Percentiles rank a stretch among this genome's conserved stretches.
These are phyloP conservation scores for Pherbina coryleti DNA, from an alignment of 2,888 invertebrate genomes.

Conservation along the genomic window DNA sequence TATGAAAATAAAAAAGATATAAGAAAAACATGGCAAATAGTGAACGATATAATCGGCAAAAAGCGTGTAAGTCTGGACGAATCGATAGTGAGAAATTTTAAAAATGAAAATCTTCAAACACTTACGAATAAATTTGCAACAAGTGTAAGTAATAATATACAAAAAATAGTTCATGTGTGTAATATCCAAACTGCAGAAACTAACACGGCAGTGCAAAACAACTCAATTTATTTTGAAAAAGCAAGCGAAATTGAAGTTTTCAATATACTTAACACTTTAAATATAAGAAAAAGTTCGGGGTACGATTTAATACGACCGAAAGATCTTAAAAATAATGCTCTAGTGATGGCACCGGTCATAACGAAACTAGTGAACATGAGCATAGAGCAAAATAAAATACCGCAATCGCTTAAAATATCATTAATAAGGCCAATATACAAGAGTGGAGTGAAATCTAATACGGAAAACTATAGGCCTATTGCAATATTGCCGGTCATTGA, in stretches of 20 bases:
- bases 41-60: too few relatives aligned
- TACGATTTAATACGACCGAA: constrained; percentile 2
- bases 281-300: constrained; percentile 6
- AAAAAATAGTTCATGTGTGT: not conserved
- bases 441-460: not conserved
- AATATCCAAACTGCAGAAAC: not conserved
- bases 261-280: constrained; percentile 8
- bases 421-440: constrained; percentile 27
- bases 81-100: too few relatives aligned
- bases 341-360: constrained; percentile 17
- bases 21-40: too few relatives aligned
- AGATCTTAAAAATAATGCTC: constrained; percentile 16
- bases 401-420: constrained; percentile 19
- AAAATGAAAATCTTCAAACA: too few relatives aligned
- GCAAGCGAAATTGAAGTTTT: constrained; percentile 11
- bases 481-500: constrained; percentile 20
- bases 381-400: constrained; percentile 22
- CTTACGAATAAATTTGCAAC: too few relatives aligned
- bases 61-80: too few relatives aligned
- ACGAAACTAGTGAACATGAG: constrained; percentile 7
- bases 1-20: too few relatives aligned
- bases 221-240: not conserved
- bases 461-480: constrained; percentile 28
- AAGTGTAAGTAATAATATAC: not conserved
- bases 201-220: not conserved